Evolutionary conservation across 1,140 invertebrate species (phyloP), one percentile per base, ranked within the genome.

Genomic region (Frieseomelitta varia): DNA sequence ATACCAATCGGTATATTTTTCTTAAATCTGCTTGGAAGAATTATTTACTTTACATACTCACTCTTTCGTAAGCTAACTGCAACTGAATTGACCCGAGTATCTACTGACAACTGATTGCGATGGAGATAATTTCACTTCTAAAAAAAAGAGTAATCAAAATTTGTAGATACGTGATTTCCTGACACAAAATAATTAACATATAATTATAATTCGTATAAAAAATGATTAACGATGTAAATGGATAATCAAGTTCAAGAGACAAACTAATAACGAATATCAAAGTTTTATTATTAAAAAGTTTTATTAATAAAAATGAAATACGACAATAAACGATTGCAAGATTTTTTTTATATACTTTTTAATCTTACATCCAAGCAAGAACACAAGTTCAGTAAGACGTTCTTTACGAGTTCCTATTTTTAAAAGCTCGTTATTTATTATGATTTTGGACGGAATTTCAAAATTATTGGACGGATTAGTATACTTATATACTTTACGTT

Each of bases 1-100:
- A 81, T 91, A 14, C 86, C 83, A 8, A 24, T 93, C 0, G 90
- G 90, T 19, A 89, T 93, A 61, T 93, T 91, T 84, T 4, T 92
- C 1, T 58, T 93, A 14, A 92, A 86, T 0, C 11, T 93, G 1
- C 69, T 93, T 14, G 93, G 91, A 47, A 90, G 88, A 87, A 75
- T 72, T 0, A 92, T 93, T 10, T 61, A 92, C 0, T 90, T 93
- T n/a, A 21, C 91, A n/a, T 92, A 91, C 68, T 85, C 90, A 0
- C 58, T 91, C 17, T 87, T 92, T 67, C 92, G 93, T 69, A 89
- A 85, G 2, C 76, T 93, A 12, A 76, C 85, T 12, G 55, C 51
- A 61, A 53, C 34, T 39, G 74, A 39, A n/a, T 21, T 51, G n/a
- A 12, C 55, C 14, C 27, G 14, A 15, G 24, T 27, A n/a, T 34